A percentile compares a stretch with the other conserved stretches of the same genome.
phyloP scores from a whole-genome alignment of 2,113 vertebrate species.

The Silurus asotus region DNA sequence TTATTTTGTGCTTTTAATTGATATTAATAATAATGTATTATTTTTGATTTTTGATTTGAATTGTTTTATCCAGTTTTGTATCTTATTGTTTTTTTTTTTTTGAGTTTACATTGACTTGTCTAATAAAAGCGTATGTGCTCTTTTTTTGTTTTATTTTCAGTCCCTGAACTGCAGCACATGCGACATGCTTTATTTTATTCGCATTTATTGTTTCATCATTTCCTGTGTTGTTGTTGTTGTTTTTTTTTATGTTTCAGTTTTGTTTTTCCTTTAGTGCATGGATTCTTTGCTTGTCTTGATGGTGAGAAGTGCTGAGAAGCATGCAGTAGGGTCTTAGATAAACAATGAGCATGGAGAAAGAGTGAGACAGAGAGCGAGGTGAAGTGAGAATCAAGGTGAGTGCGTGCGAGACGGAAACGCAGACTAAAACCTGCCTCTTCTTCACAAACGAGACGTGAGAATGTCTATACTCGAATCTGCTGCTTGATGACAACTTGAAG shows the following conservation, averaged over 20 bases:
- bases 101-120: too few relatives aligned
- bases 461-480: neutral
- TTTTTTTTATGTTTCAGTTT: constrained; percentile 60
- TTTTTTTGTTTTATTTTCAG: too few relatives aligned
- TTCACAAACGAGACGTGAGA: neutral
- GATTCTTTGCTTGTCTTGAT: constrained; percentile 71
- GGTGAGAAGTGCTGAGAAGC: constrained; percentile 27
- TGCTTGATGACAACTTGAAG: neutral
- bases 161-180: too few relatives aligned
- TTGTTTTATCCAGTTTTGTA: too few relatives aligned
- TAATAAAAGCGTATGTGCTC: too few relatives aligned
- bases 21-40: neutral
- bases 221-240: neutral
- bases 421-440: neutral
- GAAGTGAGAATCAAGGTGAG: constrained; percentile 42
- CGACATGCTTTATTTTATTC: neutral
- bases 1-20: neutral
- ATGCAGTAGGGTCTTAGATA: constrained; percentile 49
- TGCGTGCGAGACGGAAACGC: neutral
- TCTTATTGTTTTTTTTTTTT: too few relatives aligned
- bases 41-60: neutral
- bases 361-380: neutral
- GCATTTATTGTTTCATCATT: constrained; percentile 21
- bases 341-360: constrained; percentile 32
- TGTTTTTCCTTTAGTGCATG: constrained; percentile 86